Evolutionary conservation across 1,140 invertebrate genomes (phyloP).

Genomic region (Mya arenaria): DNA sequence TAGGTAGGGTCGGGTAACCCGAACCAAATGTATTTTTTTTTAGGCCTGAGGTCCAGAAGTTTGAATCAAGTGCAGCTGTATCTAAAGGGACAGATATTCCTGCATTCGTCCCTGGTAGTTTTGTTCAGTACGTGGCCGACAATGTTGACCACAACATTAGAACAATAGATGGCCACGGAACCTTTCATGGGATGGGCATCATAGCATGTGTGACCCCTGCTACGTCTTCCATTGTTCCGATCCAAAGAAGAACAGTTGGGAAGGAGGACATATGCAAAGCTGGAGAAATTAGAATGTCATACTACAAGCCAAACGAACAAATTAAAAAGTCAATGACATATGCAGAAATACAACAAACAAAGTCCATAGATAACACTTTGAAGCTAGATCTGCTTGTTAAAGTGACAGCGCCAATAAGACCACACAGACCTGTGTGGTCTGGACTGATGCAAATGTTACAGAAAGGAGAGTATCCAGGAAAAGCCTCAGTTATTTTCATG

Average conservation of each 20-base stretch:
- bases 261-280: slow-evolving; percentile 4
- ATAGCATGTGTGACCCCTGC: slow-evolving; percentile 56
- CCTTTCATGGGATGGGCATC: slow-evolving; percentile 74
- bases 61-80: slow-evolving; percentile 59
- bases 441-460: neutral
- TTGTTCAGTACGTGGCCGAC: slow-evolving; percentile 63
- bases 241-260: slow-evolving; percentile 24
- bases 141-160: slow-evolving; percentile 69
- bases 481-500: neutral
- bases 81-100: slow-evolving; percentile 21
- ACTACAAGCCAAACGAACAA: slow-evolving; percentile 9
- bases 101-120: slow-evolving; percentile 8
- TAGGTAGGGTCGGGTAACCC: too few relatives aligned
- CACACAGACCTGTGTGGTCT: neutral
- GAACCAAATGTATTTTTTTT: too few relatives aligned
- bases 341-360: neutral
- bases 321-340: neutral
- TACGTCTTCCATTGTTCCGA: neutral
- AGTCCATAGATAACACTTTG: neutral
- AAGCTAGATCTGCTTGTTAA: slow-evolving; percentile 42
- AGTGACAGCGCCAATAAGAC: neutral
- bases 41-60: slow-evolving; percentile 50
- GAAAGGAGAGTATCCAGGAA: neutral
- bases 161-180: slow-evolving; percentile 69
- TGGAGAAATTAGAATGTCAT: slow-evolving; percentile 49